phyloP scores from a whole-genome alignment of 2,888 invertebrate genomes.

The Cephus rjabovi region DNA sequence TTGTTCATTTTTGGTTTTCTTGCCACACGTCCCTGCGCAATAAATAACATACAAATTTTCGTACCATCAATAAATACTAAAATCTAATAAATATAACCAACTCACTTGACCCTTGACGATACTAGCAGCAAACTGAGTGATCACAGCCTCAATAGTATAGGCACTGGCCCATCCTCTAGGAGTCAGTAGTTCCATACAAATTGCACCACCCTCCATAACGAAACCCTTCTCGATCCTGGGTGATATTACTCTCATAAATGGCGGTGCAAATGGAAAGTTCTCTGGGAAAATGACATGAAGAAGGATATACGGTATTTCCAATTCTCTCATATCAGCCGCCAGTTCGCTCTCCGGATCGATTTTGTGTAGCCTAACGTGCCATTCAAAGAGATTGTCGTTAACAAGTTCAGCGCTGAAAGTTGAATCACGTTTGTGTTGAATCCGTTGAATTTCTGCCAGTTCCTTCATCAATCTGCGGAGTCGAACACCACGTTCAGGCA shows the following conservation, averaged over 20 bases:
- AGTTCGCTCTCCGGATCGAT: slow-evolving; percentile 88
- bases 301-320: slow-evolving; percentile 80
- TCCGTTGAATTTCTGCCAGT: slow-evolving; percentile 81
- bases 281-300: slow-evolving; percentile 87
- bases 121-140: slow-evolving; percentile 91
- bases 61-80: not conserved
- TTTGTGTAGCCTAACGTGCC: slow-evolving; percentile 85
- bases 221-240: slow-evolving; percentile 86
- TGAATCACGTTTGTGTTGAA: slow-evolving; percentile 78
- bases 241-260: slow-evolving; percentile 78
- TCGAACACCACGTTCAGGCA: slow-evolving; percentile 73
- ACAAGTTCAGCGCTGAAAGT: slow-evolving; percentile 86
- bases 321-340: slow-evolving; percentile 83
- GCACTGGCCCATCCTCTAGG: slow-evolving; percentile 91
- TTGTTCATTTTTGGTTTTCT: slow-evolving; percentile 82
- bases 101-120: slow-evolving; percentile 84
- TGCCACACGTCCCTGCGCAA: slow-evolving; percentile 76
- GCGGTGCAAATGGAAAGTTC: slow-evolving; percentile 90
- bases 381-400: slow-evolving; percentile 88
- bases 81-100: not conserved
- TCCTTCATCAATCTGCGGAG: slow-evolving; percentile 88
- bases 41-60: not conserved
- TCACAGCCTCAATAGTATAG: slow-evolving; percentile 87
- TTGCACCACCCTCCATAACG: slow-evolving; percentile 92
- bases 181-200: slow-evolving; percentile 89